Percentiles rank a stretch among this genome's conserved stretches.
Evolutionary conservation across 2,888 invertebrate species (phyloP).

Genomic region (Cerastis rubricosa): DNA sequence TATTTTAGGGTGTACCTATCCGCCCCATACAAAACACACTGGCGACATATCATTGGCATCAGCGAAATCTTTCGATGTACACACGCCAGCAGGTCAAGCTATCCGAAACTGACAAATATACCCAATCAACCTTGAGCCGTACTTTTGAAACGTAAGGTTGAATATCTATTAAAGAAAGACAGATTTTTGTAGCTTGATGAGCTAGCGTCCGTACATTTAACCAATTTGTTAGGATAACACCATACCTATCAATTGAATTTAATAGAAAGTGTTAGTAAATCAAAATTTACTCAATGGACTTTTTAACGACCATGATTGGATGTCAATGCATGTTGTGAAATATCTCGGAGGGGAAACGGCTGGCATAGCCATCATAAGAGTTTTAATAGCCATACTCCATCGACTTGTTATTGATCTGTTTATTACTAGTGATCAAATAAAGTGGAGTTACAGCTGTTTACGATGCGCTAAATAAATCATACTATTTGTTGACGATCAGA

Average conservation of each 20-base stretch:
- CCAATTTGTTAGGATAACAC: constrained; percentile 5
- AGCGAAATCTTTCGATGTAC: not conserved
- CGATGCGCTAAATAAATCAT: constrained; percentile 46
- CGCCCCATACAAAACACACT: not conserved
- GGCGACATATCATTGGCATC: not conserved
- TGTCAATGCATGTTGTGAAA: constrained; percentile 39
- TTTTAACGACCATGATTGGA: constrained; percentile 40
- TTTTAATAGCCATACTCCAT: constrained; percentile 57
- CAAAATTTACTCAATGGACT: constrained; percentile 51
- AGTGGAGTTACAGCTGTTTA: constrained; percentile 46
- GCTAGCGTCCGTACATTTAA: not conserved
- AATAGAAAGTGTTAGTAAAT: constrained; percentile 45
- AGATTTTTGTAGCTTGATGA: too few species aligned
- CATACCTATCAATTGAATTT: constrained; percentile 18
- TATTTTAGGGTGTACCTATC: not conserved
- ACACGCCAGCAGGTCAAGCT: too few species aligned
- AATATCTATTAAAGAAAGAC: too few species aligned
- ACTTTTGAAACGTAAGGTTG: too few species aligned
- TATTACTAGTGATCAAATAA: constrained; percentile 64
- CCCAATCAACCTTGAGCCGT: too few species aligned
- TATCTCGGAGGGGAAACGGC: constrained; percentile 40
- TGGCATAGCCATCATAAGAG: constrained; percentile 38
- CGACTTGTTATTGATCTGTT: constrained; percentile 70
- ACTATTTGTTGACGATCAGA: constrained; percentile 2
- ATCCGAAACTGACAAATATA: too few species aligned